Evolutionary conservation across 2,797 vertebrate species (phyloP).

Genomic region (Onychomys arenicola): DNA sequence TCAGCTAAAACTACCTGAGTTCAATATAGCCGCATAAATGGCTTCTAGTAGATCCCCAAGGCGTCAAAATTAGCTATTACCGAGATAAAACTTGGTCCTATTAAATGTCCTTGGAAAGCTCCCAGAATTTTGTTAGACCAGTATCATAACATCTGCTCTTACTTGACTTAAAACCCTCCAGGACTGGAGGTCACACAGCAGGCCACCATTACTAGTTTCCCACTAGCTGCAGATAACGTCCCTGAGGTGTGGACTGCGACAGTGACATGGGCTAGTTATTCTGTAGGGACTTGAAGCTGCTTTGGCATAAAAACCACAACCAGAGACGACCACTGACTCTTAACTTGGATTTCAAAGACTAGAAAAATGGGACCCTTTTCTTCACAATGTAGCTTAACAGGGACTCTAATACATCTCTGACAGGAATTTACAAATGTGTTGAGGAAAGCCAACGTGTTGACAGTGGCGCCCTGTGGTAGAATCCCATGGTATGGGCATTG

Average conservation of each 20-base stretch:
- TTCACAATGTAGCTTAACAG: background rate
- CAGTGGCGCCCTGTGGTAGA: background rate
- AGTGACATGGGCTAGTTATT: background rate
- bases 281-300: background rate
- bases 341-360: background rate
- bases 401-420: background rate
- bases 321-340: background rate
- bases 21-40: background rate
- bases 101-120: background rate
- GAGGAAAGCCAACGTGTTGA: background rate
- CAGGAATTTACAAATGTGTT: background rate
- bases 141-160: background rate
- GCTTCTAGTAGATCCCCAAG: background rate
- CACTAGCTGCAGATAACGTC: background rate
- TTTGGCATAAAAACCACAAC: background rate
- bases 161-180: background rate
- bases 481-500: background rate
- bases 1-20: background rate
- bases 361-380: background rate
- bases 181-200: background rate
- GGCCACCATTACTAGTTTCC: background rate
- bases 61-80: background rate
- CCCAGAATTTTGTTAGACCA: background rate
- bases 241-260: background rate
- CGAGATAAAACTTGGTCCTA: background rate